Conservation (phyloP, 1,140 invertebrate genomes). For the Solenopsis invicta region DNA sequence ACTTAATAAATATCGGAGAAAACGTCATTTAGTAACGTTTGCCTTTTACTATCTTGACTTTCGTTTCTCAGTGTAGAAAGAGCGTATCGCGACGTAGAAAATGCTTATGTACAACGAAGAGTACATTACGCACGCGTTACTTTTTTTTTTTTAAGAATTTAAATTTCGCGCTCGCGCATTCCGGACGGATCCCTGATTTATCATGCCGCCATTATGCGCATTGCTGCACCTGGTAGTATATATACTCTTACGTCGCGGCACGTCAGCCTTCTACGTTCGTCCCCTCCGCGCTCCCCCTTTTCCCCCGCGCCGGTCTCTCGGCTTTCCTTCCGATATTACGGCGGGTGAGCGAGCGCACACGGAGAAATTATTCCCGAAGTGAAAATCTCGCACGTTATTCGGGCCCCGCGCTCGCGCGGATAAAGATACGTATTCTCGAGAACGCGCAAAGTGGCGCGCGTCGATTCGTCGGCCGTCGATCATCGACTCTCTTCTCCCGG, state of each 20-base stretch:
- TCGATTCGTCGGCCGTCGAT: not conserved
- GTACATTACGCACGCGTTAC: not conserved
- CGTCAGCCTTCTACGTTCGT: not conserved
- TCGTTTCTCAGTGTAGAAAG: too few relatives aligned
- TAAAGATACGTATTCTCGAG: not conserved
- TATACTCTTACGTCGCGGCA: conserved; percentile 16
- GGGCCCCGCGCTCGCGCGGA: not conserved
- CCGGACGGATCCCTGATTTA: conserved; percentile 16
- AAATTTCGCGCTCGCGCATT: conserved; percentile 28
- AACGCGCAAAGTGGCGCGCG: not conserved
- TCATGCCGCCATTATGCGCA: conserved; percentile 43
- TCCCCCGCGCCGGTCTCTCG: not conserved
- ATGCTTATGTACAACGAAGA: not conserved
- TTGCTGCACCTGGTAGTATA: conserved; percentile 35
- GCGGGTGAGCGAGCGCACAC: not conserved
- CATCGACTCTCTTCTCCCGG: not conserved
- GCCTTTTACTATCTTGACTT: too few relatives aligned
- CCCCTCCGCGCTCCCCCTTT: not conserved
- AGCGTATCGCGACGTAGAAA: too few relatives aligned
- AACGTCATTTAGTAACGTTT: too few relatives aligned
- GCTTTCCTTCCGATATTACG: conserved; percentile 47
- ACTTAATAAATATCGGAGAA: too few relatives aligned
- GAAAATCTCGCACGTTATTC: conserved; percentile 26
- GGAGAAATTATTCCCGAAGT: conserved; percentile 33
- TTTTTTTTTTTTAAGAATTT: conserved; percentile 19